A percentile compares a stretch with the other conserved stretches of the same genome.
These are phyloP conservation scores for Notodonta ziczac DNA, from an alignment of 2,888 invertebrate species.

Conservation along the genomic window DNA sequence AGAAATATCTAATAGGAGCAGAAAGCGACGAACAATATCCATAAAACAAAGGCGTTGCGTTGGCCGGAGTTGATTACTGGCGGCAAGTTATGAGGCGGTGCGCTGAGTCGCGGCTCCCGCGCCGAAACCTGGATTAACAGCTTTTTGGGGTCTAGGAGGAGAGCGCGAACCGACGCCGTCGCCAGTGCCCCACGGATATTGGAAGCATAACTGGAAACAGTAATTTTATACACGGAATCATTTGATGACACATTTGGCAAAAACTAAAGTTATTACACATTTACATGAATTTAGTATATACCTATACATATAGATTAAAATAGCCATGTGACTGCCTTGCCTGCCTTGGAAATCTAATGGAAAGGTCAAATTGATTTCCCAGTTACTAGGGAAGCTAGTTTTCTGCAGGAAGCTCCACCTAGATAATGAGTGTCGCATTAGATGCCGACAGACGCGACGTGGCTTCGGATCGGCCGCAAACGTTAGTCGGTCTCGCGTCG, in stretches of 20 bases:
- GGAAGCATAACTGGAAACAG: background rate
- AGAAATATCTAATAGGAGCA: background rate
- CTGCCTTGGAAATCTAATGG: too few species aligned
- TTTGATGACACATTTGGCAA: too few species aligned
- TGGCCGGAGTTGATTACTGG: conserved; percentile 16
- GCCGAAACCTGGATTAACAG: background rate
- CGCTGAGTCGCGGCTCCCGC: background rate
- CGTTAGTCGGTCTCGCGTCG: background rate
- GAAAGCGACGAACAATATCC: background rate
- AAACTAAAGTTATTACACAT: too few species aligned
- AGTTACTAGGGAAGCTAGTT: too few species aligned
- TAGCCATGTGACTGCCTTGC: too few species aligned
- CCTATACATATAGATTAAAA: too few species aligned
- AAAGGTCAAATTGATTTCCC: too few species aligned
- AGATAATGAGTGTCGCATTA: background rate
- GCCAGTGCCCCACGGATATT: background rate
- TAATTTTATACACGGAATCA: too few species aligned
- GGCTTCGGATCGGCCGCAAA: background rate
- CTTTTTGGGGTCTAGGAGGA: background rate
- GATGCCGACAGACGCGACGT: background rate
- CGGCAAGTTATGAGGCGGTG: conserved; percentile 3
- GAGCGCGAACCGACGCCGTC: background rate
- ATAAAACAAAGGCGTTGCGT: conserved; percentile 15
- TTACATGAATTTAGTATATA: too few species aligned
- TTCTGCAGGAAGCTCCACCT: too few species aligned